Base-by-base conservation (phyloP, 1,140 invertebrate species). In the Trichonephila clavata region DNA sequence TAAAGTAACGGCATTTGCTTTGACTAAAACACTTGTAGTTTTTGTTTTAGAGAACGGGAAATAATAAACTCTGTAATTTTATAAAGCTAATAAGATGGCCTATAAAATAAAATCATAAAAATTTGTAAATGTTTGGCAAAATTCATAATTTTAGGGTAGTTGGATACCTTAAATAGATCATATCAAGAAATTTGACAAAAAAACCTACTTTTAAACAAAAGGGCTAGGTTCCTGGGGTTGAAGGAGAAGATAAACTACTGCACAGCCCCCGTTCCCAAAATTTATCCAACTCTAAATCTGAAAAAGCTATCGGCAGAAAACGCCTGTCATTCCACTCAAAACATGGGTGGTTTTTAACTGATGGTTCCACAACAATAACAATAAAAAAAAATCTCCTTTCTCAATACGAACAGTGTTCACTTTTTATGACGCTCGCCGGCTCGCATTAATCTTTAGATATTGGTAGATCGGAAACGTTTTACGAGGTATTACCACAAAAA, bases 401-500 rank as follows among this genome's bases (percentile, higher is more conserved):
- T 84, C 90, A 92, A 92, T 80, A 84, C 27, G 18, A 65, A 32
- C 39, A 63, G 32, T 68, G 80, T 80, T 50, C 71, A 27, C 43
- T 92, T 92, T 50, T 92, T 92, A 92, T 92, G 91, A 86, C 81
- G 59, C 24, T n/a, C 81, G 63, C 18, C 63, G 43, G 65, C n/a
- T 61, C 84, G 43, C 92, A 93, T 93, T 93, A 93, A 93, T 93
- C 92, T 93, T 88, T 43, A 87, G 71, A 93, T 93, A 93, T 93
- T 87, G 92, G 92, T 63, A 27, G 92, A 93, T 88, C 50, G 92
- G 92, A 93, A 87, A 93, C 92, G 68, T 93, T 93, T 93, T 93
- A 93, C 71, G 92, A 93, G 84, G 71, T 93, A 93, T 87, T 93
- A 93, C 92, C n/a, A n/a, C 50, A 93, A 93, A 93, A 93, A 93